phyloP scores from a whole-genome alignment of 2,113 vertebrate genomes.

The Scolopax mira region DNA sequence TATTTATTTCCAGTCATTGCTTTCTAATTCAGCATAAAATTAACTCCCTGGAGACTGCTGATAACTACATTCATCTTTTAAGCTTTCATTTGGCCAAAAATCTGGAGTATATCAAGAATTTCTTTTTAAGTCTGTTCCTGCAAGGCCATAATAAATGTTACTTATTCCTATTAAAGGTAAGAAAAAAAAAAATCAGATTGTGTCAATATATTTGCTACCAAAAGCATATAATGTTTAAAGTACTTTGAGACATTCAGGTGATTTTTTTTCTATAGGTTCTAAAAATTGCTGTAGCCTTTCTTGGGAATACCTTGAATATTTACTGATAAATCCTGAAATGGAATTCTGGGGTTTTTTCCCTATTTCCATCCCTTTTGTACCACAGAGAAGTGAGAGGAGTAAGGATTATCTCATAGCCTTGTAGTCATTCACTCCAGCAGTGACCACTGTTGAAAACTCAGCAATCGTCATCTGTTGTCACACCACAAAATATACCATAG shows the following conservation, averaged over 20 bases:
- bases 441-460: not conserved
- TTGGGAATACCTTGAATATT: not conserved
- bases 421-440: not conserved
- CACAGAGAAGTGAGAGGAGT: not conserved
- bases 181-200: not conserved
- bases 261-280: not conserved
- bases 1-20: not conserved
- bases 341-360: not conserved
- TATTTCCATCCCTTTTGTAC: not conserved
- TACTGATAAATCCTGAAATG: not conserved
- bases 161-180: not conserved
- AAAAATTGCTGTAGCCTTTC: not conserved
- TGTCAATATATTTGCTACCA: not conserved
- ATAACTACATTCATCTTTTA: not conserved
- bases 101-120: not conserved
- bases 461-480: not conserved
- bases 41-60: not conserved
- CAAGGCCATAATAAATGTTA: not conserved
- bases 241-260: not conserved
- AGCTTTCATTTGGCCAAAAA: not conserved
- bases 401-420: not conserved
- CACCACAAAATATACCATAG: not conserved
- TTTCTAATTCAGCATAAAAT: slow-evolving; percentile 4
- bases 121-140: not conserved
- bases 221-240: not conserved